phyloP scores from a whole-genome alignment of 1,140 invertebrate species.

The Apocrypta bakeri region DNA sequence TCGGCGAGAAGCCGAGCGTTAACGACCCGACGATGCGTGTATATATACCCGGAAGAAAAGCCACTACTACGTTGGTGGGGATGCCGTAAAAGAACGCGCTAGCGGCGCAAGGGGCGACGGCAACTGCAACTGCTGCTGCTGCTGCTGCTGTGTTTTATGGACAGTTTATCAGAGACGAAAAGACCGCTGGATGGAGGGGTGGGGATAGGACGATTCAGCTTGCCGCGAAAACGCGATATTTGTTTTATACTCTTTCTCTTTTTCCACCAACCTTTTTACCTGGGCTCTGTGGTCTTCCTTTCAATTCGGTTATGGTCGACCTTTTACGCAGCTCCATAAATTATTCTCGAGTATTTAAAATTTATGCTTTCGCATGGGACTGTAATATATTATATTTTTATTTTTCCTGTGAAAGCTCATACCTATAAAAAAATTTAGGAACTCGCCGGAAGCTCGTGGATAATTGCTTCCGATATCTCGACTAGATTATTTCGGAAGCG shows the following conservation, averaged over 20 bases:
- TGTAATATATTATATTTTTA: too few relatives aligned
- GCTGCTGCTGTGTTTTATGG: slow-evolving; percentile 42
- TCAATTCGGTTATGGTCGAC: background rate
- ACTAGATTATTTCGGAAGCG: background rate
- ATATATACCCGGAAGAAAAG: slow-evolving; percentile 6
- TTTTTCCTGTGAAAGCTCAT: background rate
- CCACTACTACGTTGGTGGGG: background rate
- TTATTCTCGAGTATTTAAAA: background rate
- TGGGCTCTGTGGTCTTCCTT: background rate
- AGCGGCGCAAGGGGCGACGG: too few relatives aligned
- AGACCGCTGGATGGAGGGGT: background rate
- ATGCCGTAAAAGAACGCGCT: slow-evolving; percentile 3
- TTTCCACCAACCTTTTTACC: background rate
- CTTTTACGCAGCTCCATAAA: background rate
- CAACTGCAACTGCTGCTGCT: slow-evolving; percentile 2
- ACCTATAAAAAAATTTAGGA: too few relatives aligned
- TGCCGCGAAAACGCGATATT: slow-evolving; percentile 33
- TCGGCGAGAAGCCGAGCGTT: slow-evolving; percentile 36
- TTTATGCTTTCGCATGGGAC: too few relatives aligned
- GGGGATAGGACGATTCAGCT: background rate
- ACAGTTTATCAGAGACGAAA: slow-evolving; percentile 46
- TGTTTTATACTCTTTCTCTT: slow-evolving; percentile 22
- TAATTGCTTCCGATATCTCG: background rate
- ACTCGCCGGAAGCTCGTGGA: background rate
- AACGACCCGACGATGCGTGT: slow-evolving; percentile 36